phyloP scores from a whole-genome alignment of 2,113 vertebrate genomes.

The Agelaius tricolor region DNA sequence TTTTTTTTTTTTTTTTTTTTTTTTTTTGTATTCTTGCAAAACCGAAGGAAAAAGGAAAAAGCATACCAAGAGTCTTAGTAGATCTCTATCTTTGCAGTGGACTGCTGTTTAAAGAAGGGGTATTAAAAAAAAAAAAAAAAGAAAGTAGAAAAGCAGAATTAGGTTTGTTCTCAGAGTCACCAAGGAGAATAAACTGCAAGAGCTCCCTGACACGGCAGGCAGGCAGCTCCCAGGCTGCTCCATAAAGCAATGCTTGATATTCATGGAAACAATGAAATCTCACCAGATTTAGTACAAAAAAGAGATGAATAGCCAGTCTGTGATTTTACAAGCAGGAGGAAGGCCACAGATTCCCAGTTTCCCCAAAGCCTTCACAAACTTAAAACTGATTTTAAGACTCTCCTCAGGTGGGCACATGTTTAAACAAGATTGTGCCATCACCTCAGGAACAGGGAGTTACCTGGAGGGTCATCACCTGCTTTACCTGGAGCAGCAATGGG shows the following conservation, averaged over 20 bases:
- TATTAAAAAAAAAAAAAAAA: not conserved
- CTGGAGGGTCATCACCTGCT: not conserved
- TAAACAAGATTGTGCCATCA: not conserved
- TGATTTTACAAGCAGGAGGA: not conserved
- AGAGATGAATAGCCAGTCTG: not conserved
- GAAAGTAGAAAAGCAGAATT: not conserved
- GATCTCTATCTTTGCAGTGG: not conserved
- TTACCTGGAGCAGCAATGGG: not conserved
- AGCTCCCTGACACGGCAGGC: not conserved
- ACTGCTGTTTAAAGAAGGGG: not conserved
- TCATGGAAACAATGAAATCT: not conserved
- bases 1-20: too few species aligned
- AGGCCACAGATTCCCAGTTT: not conserved
- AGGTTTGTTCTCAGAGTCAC: not conserved
- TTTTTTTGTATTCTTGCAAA: not conserved
- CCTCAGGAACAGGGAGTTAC: not conserved
- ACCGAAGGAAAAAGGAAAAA: not conserved
- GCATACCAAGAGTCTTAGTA: not conserved
- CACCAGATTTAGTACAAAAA: not conserved
- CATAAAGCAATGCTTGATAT: not conserved
- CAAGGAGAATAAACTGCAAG: not conserved
- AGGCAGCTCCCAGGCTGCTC: not conserved
- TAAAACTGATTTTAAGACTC: not conserved
- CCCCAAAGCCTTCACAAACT: not conserved
- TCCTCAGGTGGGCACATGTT: not conserved